Base-by-base conservation (phyloP, 2,797 vertebrate species). In the Melanogrammus aeglefinus region DNA sequence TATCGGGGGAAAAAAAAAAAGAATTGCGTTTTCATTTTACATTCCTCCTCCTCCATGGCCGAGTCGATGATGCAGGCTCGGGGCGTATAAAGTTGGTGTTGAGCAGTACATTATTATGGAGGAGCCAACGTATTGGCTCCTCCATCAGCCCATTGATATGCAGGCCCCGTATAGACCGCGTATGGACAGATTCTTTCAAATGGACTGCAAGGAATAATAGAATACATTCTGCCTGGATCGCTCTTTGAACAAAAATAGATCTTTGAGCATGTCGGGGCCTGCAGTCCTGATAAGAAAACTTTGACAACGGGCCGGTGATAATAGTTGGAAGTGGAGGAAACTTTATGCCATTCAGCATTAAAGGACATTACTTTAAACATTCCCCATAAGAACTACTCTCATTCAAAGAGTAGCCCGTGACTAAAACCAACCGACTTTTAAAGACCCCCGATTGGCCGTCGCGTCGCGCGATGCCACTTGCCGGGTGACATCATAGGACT, bases 11-110 rank as follows among this genome's bases (percentile, higher is more conserved):
- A 81, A 89, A 92, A 88, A 93, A 92, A 93, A 93, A 93, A 91
- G 92, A 90, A 94, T 90, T 90, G 92, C 90, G 90, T 92, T 92
- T 92, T 93, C 88, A 91, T 92, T 92, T 91, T 88, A 91, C 92
- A 91, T 90, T 92, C 90, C 91, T 83, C 89, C 91, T 44, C 41
- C 91, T 57, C 47, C 47, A 21, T 2, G 41, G 41, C 13, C 4
- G 12, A 44, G 41, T 16, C 41, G 41, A 16, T 44, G 41, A 16
- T 44, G 41, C 12, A 4, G 41, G 41, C 41, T 16, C 12, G 10
- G 41, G 10, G 41, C 41, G 10, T 16, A 44, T 44, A 44, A 44
- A 13, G 41, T 0, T 9, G 41, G 41, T 44, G 41, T 44, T 44
- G 41, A 44, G 10, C 41, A 44, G 12, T 44, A 44, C 41, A 16